Evolutionary conservation across 2,797 vertebrate genomes (phyloP).

Genomic region (Xyrichtys novacula): DNA sequence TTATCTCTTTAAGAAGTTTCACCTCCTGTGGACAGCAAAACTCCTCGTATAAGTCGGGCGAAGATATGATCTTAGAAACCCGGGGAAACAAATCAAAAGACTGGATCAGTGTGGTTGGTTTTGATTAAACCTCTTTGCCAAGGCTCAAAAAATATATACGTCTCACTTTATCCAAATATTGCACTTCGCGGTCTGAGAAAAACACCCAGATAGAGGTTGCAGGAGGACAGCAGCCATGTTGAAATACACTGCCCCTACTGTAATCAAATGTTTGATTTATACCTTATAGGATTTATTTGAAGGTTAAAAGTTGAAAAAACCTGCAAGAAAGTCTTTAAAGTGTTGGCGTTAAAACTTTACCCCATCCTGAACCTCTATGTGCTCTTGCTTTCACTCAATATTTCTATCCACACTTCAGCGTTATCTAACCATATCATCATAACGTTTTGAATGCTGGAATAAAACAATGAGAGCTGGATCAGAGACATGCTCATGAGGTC

Average conservation of each 20-base stretch:
- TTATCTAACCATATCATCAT: too few relatives aligned
- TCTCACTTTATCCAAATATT: not conserved
- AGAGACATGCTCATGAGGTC: too few relatives aligned
- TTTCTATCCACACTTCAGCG: not conserved
- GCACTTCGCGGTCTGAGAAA: slow-evolving; percentile 1
- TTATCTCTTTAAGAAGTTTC: not conserved
- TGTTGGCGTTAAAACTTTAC: not conserved
- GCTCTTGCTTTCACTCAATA: not conserved
- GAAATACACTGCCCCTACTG: not conserved
- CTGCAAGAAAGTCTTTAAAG: not conserved
- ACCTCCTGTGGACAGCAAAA: too few relatives aligned
- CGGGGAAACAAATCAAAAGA: not conserved
- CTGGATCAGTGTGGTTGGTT: not conserved
- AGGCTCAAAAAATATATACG: too few relatives aligned
- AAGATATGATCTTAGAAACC: too few relatives aligned
- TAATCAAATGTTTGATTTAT: too few relatives aligned
- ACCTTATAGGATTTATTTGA: not conserved
- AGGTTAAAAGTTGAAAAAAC: not conserved
- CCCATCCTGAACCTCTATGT: not conserved
- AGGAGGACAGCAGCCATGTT: not conserved
- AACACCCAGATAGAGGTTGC: not conserved
- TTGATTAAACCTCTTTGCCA: not conserved
- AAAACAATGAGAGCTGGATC: too few relatives aligned
- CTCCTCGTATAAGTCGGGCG: too few relatives aligned
- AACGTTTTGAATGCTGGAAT: too few relatives aligned